These are phyloP conservation scores for Leptoclinus maculatus DNA, from an alignment of 2,797 vertebrate species.

Conservation along the genomic window DNA sequence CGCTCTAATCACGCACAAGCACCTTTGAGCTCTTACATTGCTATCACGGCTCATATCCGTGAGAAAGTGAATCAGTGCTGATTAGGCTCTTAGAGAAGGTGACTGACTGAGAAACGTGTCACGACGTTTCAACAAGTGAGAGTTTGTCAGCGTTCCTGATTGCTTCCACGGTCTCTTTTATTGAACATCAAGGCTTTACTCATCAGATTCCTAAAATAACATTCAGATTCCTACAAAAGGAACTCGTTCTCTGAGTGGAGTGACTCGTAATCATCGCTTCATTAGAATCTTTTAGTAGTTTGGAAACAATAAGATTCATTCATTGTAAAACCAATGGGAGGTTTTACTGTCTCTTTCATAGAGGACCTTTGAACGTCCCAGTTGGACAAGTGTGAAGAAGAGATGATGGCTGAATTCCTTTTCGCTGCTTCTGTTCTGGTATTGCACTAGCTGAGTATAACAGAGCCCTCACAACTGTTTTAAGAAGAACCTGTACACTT, in stretches of 20 bases:
- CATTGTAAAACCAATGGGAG: not conserved
- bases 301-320: not conserved
- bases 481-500: no score
- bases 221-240: not conserved
- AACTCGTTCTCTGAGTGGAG: not conserved
- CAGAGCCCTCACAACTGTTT: no score
- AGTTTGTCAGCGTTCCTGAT: not conserved
- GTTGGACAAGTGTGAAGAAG: not conserved
- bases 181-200: not conserved
- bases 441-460: no score
- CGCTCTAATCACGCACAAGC: slow-evolving; percentile 39
- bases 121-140: not conserved
- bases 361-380: not conserved
- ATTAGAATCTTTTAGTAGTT: not conserved
- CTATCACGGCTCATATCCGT: not conserved
- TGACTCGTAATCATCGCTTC: not conserved
- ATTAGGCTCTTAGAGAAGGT: slow-evolving; percentile 31
- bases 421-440: not conserved
- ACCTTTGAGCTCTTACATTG: slow-evolving; percentile 25
- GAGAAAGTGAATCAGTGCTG: slow-evolving; percentile 40
- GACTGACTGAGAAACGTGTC: slow-evolving; percentile 12
- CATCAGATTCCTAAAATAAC: not conserved
- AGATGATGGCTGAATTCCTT: not conserved
- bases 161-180: not conserved
- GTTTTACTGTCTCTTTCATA: no score